Evolutionary conservation across 2,113 vertebrate species (phyloP), one percentile per base, ranked within the genome.

Genomic region (Anthoscopus minutus): DNA sequence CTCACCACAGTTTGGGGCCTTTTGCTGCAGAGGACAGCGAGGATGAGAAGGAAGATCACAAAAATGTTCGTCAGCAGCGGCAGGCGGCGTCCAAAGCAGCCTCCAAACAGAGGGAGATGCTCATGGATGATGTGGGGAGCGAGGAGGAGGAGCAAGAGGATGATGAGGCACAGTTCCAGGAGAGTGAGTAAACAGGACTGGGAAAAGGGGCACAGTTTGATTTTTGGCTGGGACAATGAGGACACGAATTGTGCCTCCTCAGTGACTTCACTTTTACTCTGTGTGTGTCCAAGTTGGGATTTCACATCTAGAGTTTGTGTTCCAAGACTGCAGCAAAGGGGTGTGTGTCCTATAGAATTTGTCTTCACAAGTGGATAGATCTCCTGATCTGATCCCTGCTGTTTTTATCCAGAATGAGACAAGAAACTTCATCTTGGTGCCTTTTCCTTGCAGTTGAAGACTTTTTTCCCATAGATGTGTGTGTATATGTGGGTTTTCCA

Each of bases 31-130:
- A 99, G 93, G 99, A 99, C 94, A 99, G 99, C 6, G 99, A 99
- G 67, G 99, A 99, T 21, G 99, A 99, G 74, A 98, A 98, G 71
- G 99, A 99, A 90, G 98, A 99, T 95, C 99, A 98, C 98, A 99
- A 99, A 98, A 99, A 98, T 40, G 98, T 98, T 7, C 99, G 99
- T 74, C 99, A 99, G 80, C 99, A 99, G 74, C 98, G 99, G 64
- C 99, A 99, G 98, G 99, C 99, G 6, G 99, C 99, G 5, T 99
- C 99, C 77, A 99, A 99, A 98, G 99, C 99, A 3, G 99, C 98
- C 88, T 99, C 99, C 48, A 99, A 99, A 97, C 99, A 99, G 96
- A 97, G 99, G 93, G 99, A 99, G 97, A 99, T 99, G 98, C 98
- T 99, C 44, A 97, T 99, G 97, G 99, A 99, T 12, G 99, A 99